Evolutionary conservation across 1,140 invertebrate species (phyloP).

Genomic region (Sitodiplosis mosellana): DNA sequence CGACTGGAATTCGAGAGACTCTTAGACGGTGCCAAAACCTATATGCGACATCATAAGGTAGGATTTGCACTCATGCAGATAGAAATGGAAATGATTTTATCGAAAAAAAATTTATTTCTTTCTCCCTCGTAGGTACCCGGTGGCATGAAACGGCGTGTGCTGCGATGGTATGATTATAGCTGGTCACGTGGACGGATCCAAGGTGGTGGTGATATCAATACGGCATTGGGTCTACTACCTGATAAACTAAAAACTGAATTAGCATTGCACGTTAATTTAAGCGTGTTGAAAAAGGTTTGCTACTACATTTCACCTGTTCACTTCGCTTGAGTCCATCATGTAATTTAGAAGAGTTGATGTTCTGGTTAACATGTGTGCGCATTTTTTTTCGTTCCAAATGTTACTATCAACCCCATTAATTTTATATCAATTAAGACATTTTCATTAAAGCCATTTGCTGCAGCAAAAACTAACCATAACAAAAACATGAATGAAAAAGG

Average conservation of each 20-base stretch:
- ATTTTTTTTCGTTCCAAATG: no score
- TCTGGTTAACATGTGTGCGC: no score
- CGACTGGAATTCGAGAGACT: slow-evolving; percentile 86
- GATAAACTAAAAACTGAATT: slow-evolving; percentile 94
- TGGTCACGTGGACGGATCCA: slow-evolving; percentile 93
- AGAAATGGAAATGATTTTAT: not conserved
- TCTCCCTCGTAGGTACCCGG: slow-evolving; percentile 48
- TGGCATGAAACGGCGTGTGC: slow-evolving; percentile 82
- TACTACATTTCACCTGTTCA: slow-evolving; percentile 6
- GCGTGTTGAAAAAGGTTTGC: slow-evolving; percentile 83
- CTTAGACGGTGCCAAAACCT: slow-evolving; percentile 87
- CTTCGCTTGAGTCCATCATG: no score
- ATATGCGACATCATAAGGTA: slow-evolving; percentile 90
- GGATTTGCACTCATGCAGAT: slow-evolving; percentile 1
- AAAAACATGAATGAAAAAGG: no score
- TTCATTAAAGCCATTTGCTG: no score
- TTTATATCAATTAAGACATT: no score
- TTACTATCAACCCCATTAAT: no score
- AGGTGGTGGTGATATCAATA: slow-evolving; percentile 89
- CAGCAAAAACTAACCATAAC: no score
- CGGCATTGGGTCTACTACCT: slow-evolving; percentile 75
- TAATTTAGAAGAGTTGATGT: no score
- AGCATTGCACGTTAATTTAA: slow-evolving; percentile 86
- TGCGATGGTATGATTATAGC: slow-evolving; percentile 94
- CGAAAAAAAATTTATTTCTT: not conserved